phyloP scores from a whole-genome alignment of 2,113 vertebrate species.

The Rhagologus leucostigma region DNA sequence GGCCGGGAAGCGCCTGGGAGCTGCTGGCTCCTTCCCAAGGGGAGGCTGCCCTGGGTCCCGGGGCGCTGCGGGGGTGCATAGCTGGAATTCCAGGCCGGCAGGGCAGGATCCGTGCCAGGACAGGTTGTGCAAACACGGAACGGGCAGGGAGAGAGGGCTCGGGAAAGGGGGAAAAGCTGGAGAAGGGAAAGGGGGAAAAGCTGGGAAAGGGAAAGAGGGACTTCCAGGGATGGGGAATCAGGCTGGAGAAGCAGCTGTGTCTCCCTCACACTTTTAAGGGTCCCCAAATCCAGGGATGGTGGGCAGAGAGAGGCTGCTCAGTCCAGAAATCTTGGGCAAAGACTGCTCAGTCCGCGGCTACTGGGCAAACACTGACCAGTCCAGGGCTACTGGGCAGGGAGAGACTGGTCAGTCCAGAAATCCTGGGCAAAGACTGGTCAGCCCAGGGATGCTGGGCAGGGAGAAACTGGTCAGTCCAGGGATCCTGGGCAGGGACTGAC shows the following conservation, averaged over 20 bases:
- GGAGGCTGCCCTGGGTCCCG: neutral
- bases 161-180: neutral
- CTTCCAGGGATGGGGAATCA: too few relatives aligned
- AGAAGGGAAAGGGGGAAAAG: neutral
- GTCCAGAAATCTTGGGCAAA: neutral
- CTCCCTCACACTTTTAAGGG: neutral
- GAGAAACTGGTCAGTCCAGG: too few relatives aligned
- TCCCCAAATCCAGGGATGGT: neutral
- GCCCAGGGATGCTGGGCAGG: too few relatives aligned
- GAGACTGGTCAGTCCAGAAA: too few relatives aligned
- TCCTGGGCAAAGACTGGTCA: too few relatives aligned
- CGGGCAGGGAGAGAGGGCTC: neutral
- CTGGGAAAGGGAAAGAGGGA: neutral
- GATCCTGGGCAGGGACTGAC: neutral
- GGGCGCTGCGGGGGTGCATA: constrained; percentile 6
- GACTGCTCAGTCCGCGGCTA: neutral
- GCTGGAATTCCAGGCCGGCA: constrained; percentile 63
- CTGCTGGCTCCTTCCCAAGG: neutral
- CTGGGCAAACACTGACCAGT: neutral
- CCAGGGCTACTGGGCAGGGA: too few relatives aligned
- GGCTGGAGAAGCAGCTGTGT: neutral
- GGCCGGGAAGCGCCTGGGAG: neutral
- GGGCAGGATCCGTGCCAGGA: constrained; percentile 21
- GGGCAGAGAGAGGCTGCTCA: neutral
- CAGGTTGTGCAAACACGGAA: neutral